Base-by-base conservation (phyloP, 2,797 vertebrate species). In the Myiotriccus ornatus region DNA sequence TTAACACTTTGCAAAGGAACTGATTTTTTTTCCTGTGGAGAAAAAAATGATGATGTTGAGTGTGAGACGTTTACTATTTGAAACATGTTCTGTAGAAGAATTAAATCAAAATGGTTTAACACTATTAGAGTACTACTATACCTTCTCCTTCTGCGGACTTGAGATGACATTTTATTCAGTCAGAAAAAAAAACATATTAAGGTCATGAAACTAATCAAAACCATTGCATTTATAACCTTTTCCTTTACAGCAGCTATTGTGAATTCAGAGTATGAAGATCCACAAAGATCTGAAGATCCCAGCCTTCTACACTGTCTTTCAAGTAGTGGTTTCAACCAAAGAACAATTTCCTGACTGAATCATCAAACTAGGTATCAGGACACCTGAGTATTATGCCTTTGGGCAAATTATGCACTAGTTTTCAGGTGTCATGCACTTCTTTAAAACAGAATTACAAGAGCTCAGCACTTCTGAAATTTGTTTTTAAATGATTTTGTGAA, bases 251-350 rank as follows among this genome's bases (percentile, higher is more conserved):
- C 11, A 84, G 32, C 43, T 68, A 5, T 23, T 71, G 23, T 52
- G 23, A 91, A 78, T 88, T 94, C 34, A 75, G 76, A 80, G 20
- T 23, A 28, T 81, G n/a, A 81, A 81, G 53, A 60, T 14, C 18
- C 13, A 20, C 32, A 65, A 75, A 50, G 41, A 41, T 41, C 41
- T 41, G 41, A 41, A 16, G 41, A 41, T 41, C 41, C 9, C 17
- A 82, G 43, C 23, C 19, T 78, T 71, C 49, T 68, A 57, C 14
- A 30, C 35, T 37, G 8, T 18, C 46, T 77, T 89, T 90, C 62
- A 75, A 79, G 35, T 32, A 68, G 32, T 84, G 43, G 19, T 87
- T 94, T 90, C 39, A 81, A 81, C 83, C 65, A 57, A 75, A 78
- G 28, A 84, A 47, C 10, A 25, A 46, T 81, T 89, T 64, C 28